Evolutionary conservation across 2,797 vertebrate genomes (phyloP), one percentile per base, ranked within the genome.

Genomic region (Enteromius thamalakanensis): DNA sequence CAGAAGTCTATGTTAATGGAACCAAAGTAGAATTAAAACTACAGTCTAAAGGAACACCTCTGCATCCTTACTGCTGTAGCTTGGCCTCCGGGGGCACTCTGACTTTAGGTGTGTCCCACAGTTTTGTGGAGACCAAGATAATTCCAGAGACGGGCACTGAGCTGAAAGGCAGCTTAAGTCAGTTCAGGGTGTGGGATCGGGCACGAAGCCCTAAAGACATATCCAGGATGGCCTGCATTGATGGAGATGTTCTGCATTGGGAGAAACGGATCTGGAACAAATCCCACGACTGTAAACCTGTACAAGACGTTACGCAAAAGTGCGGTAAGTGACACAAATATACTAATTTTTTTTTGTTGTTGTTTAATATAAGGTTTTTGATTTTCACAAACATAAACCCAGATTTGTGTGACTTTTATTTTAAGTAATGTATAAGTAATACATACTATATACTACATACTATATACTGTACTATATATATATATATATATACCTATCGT

Each of bases 231-330:
- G 71, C 34, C 7, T 96, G 95, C n/a, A 83, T 87, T 0, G 93
- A 95, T 49, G 95, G 95, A 0, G 91, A 94, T 42, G 11, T 94
- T 76, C 86, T 96, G 79, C 92, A 80, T 53, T 96, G 95, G 95
- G 87, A 89, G 32, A 19, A 29, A 11, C 45, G 83, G 40, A 51
- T 89, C 84, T 95, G 95, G 95, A 85, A 91, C 29, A 89, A 34
- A 37, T 1, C 5, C 78, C 21, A 4, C 2, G 10, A 6, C 26
- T 93, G 88, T 26, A 1, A 34, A 0, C 74, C 89, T 0, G 1
- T 65, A 0, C 0, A 2, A 1, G 93, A 94, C 11, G 0, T 14
- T 37, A 87, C 53, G 10, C 89, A 94, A 29, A 7, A 74, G 12
- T 96, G 95, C 69, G 92, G 95, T 96, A 90, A 94, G 93, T 55